phyloP scores from a whole-genome alignment of 2,888 invertebrate genomes.

The Cataglyphis livida region DNA sequence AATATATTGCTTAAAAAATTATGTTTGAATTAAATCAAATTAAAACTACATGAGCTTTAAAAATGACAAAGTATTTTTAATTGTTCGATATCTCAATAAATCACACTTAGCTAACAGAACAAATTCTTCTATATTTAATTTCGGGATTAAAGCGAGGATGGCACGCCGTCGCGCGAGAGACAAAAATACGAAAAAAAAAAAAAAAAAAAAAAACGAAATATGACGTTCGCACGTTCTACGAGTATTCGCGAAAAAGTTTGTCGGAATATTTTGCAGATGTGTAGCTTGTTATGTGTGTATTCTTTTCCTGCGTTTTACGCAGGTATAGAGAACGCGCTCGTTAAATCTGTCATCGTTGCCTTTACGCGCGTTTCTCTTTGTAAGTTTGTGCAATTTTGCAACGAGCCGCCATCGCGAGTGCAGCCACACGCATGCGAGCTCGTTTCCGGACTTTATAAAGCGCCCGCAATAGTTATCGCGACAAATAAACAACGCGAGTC shows the following conservation, averaged over 20 bases:
- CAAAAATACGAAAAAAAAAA: slow-evolving; percentile 6
- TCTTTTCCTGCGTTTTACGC: slow-evolving; percentile 33
- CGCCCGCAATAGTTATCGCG: slow-evolving; percentile 59
- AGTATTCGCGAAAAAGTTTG: slow-evolving; percentile 21
- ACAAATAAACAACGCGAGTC: slow-evolving; percentile 64
- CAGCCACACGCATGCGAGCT: slow-evolving; percentile 65
- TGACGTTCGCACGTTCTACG: neutral
- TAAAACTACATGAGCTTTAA: neutral
- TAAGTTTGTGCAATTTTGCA: slow-evolving; percentile 34
- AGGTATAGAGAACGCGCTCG: slow-evolving; percentile 40
- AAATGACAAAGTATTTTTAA: slow-evolving; percentile 25
- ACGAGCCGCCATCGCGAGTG: slow-evolving; percentile 33
- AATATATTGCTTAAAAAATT: neutral
- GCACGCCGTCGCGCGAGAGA: neutral
- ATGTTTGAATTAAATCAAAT: neutral
- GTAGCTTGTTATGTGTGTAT: slow-evolving; percentile 19
- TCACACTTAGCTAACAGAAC: neutral
- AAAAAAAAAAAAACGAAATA: neutral
- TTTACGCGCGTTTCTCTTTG: slow-evolving; percentile 18
- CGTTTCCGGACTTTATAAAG: slow-evolving; percentile 72
- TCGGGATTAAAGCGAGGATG: slow-evolving; percentile 22
- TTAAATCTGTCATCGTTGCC: slow-evolving; percentile 32
- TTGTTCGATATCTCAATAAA: slow-evolving; percentile 20
- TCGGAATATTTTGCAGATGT: slow-evolving; percentile 25
- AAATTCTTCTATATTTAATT: slow-evolving; percentile 39